Base-by-base conservation (phyloP, 2,888 invertebrate species). In the Microctonus hyperodae region DNA sequence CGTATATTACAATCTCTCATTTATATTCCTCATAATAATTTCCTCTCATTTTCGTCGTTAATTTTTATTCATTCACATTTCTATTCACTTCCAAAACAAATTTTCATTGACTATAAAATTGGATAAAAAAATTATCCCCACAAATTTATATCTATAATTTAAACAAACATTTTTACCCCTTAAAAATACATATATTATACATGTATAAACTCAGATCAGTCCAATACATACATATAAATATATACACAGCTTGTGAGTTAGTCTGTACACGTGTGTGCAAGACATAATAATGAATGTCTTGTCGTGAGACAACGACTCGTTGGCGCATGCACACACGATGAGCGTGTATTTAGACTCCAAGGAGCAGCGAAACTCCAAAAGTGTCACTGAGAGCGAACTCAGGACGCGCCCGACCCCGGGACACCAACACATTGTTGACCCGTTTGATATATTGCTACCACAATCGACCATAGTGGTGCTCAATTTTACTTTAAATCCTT, bases 371-470 rank as follows among this genome's bases (percentile, higher is more conserved):
- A 81, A 80, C 81, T 81, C 79, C 78, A 78, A 78, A 81, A 81
- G 81, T 81, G 80, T 81, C 82, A 78, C 80, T 71, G 72, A 78
- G 78, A 80, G 78, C 75, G 75, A 80, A 79, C 77, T 79, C 78
- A 75, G 76, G 75, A 78, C 75, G 74, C 50, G 63, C 50, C 72
- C 73, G 73, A 68, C 71, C 73, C 72, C 74, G 65, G 70, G 74
- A 73, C 74, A 75, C 79, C 79, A 79, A 81, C 78, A 81, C 79
- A 81, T 79, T 80, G 81, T 82, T 82, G 81, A 81, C 81, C 80
- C 77, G 74, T 71, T 75, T 80, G 80, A 82, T 81, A 79, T 81
- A 80, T 79, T 74, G 76, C 75, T 74, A 73, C 75, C 74, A 72
- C 70, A 67, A 69, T 72, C 70, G 69, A 72, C 75, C 23, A 74